phyloP scores from a whole-genome alignment of 2,113 vertebrate species.

The Bambusicola thoracicus region DNA sequence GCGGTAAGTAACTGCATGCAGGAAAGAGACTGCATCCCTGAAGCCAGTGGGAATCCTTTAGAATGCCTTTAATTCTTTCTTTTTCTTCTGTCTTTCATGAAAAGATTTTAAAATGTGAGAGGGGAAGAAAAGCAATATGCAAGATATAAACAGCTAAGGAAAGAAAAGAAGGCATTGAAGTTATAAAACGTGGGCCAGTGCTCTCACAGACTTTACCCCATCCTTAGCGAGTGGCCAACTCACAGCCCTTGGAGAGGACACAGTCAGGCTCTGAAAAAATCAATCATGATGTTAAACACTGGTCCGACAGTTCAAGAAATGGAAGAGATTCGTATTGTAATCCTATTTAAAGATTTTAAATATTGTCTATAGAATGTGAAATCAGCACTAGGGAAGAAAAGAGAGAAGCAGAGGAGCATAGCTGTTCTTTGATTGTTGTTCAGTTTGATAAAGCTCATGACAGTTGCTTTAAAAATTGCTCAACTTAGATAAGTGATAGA shows the following conservation, averaged over 20 bases:
- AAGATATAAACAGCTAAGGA: not conserved
- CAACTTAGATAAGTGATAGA: constrained; percentile 55
- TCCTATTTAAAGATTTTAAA: not conserved
- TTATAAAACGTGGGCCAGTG: not conserved
- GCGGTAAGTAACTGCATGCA: not conserved
- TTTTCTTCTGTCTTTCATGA: not conserved
- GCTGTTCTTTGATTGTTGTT: not conserved
- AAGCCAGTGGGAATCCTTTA: not conserved
- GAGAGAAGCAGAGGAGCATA: not conserved
- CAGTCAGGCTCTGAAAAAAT: not conserved
- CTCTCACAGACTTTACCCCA: not conserved
- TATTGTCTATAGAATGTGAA: not conserved
- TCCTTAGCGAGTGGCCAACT: not conserved
- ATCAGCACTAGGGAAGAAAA: not conserved
- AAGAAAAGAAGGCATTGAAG: not conserved
- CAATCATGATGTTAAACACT: not conserved
- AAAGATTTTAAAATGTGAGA: not conserved
- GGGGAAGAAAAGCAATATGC: rapidly evolving
- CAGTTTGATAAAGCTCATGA: not conserved
- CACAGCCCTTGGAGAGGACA: not conserved
- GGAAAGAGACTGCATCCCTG: not conserved
- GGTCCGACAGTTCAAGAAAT: not conserved
- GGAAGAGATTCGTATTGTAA: not conserved
- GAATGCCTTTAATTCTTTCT: not conserved
- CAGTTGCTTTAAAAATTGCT: not conserved